Evolutionary conservation across 2,888 invertebrate genomes (phyloP).

Genomic region (Glomeris marginata): DNA sequence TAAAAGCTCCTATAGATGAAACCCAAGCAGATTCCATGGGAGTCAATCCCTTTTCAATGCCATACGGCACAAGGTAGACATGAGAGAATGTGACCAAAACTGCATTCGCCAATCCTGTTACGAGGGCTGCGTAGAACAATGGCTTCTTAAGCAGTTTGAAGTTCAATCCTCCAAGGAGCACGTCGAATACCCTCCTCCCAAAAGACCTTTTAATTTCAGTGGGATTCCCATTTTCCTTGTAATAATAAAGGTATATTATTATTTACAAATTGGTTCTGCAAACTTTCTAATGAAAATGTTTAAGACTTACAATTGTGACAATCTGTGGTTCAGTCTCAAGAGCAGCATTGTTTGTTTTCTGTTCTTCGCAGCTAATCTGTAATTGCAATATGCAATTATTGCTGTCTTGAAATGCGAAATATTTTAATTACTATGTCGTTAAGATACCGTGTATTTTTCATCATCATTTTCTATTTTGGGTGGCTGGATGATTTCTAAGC

Average conservation of each 20-base stretch:
- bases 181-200: no score
- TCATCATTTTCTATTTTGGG: not conserved
- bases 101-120: not conserved
- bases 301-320: no score
- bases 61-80: conserved; percentile 7
- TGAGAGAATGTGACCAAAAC: conserved; percentile 1
- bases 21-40: conserved; percentile 10
- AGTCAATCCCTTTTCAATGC: conserved; percentile 6
- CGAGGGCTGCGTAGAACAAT: conserved; percentile 2
- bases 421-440: not conserved
- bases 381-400: no score
- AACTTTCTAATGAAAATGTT: no score
- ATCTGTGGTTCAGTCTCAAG: no score
- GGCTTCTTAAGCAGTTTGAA: not conserved
- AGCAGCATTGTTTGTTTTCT: no score
- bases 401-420: not conserved
- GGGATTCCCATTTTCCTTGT: no score
- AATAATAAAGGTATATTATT: no score
- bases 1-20: conserved; percentile 4
- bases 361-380: no score
- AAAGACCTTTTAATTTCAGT: no score
- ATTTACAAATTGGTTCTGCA: no score
- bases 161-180: not conserved
- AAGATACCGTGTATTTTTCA: not conserved
- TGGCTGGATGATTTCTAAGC: not conserved